Base-by-base conservation (phyloP, 1,140 invertebrate species). In the Pomacea maculata region DNA sequence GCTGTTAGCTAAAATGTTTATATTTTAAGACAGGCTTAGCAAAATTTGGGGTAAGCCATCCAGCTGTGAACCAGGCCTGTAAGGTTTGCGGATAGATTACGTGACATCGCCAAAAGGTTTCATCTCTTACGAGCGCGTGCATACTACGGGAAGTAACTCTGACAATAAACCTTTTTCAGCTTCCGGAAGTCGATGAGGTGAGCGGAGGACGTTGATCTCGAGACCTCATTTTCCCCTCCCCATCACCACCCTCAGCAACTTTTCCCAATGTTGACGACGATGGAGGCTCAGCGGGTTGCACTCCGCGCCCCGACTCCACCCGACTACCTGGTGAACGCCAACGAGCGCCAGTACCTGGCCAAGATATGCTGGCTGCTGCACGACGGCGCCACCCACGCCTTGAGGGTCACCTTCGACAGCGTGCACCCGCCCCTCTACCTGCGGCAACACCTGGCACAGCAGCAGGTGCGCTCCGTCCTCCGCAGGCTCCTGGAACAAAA, bases 401-500 rank as follows among this genome's bases (percentile, higher is more conserved):
- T 89, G 1, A 63, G 85, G 25, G 64, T 78, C 15, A 85, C 85
- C 1, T 89, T 90, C 72, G 86, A 89, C 81, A 85, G 83, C 61
- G 83, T 89, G 55, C 87, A 89, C 80, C 88, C 89, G 1, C 87
- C 88, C 19, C 64, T 89, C 0, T 84, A 67, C 55, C 83, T 90
- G 0, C 75, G 80, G 3, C 86, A 89, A 15, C 86, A 87, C 73
- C 84, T 90, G 7, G 55, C 80, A 0, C 88, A 89, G 73, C 57
- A 79, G 14, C 85, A 90, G 72, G 80, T 89, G 12, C 81, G 83
- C 73, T 17, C 84, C 29, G 85, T 89, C 14, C 82, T 87, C 10
- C 76, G 79, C 25, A 78, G 79, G 68, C 84, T 89, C 2, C 54
- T 75, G 11, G 67, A 83, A n/a, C 83, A 86, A 63, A 82, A 85